These are phyloP conservation scores for Drosophila putrida DNA, from an alignment of 2,888 invertebrate species.

Conservation along the genomic window DNA sequence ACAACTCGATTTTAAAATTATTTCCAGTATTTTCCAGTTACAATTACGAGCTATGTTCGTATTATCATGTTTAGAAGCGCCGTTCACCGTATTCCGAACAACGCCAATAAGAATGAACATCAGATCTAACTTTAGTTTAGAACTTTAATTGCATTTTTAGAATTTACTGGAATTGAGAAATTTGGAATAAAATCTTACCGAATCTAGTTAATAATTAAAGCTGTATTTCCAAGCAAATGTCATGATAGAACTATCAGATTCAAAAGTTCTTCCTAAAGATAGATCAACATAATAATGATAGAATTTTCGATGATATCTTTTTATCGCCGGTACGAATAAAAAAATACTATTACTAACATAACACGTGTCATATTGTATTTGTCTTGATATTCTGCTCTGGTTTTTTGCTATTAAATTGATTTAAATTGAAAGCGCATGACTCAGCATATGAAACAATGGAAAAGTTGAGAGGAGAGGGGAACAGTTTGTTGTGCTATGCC, in stretches of 20 bases:
- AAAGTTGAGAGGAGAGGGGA: slow-evolving; percentile 3
- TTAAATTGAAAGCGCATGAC: slow-evolving; percentile 79
- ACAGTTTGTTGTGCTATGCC: slow-evolving; percentile 20
- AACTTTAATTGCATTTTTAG: neutral
- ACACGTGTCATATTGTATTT: slow-evolving; percentile 36
- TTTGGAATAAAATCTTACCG: neutral
- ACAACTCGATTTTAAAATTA: slow-evolving; percentile 33
- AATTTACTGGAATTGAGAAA: neutral
- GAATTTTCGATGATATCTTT: neutral
- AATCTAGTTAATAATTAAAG: neutral
- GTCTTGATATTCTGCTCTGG: slow-evolving; percentile 63
- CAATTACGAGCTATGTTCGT: slow-evolving; percentile 39
- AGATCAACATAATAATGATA: neutral
- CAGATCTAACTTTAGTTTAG: slow-evolving; percentile 1
- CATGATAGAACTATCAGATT: neutral
- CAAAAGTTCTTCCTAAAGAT: neutral
- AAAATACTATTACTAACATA: too few relatives aligned
- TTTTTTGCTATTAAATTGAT: slow-evolving; percentile 66
- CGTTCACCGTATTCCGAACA: slow-evolving; percentile 3
- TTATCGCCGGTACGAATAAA: slow-evolving; percentile 4
- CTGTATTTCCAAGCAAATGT: neutral
- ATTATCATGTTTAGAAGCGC: slow-evolving; percentile 41
- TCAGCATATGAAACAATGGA: slow-evolving; percentile 62
- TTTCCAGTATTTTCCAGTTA: slow-evolving; percentile 78
- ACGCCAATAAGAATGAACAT: slow-evolving; percentile 11